These are phyloP conservation scores for Argyresthia albistria DNA, from an alignment of 2,888 invertebrate genomes.

Conservation along the genomic window DNA sequence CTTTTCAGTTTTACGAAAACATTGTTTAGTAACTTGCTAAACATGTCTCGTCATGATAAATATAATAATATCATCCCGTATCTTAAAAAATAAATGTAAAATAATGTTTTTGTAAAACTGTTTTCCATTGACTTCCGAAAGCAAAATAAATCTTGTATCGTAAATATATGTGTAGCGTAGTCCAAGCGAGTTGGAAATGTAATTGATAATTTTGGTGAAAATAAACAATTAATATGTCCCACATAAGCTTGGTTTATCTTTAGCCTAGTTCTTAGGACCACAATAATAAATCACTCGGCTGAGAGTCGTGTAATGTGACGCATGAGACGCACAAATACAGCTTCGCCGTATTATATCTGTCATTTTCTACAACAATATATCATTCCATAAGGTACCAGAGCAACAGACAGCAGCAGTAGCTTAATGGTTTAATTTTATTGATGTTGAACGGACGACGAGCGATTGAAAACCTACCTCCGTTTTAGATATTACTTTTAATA, in stretches of 20 bases:
- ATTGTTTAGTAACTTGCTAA: neutral
- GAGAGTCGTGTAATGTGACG: too few relatives aligned
- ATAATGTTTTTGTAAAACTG: neutral
- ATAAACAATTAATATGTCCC: constrained; percentile 43
- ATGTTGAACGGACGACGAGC: too few relatives aligned
- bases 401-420: too few relatives aligned
- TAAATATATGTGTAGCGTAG: neutral
- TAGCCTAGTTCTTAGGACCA: neutral
- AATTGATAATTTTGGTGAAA: constrained; percentile 34
- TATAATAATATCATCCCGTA: neutral
- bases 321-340: too few relatives aligned
- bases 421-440: too few relatives aligned
- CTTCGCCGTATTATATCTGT: too few relatives aligned
- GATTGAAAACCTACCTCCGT: too few relatives aligned
- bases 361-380: too few relatives aligned
- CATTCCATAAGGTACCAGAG: too few relatives aligned
- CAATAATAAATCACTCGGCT: too few relatives aligned
- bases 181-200: constrained; percentile 24
- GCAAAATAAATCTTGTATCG: neutral
- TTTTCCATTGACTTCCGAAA: neutral
- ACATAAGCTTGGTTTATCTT: neutral
- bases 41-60: neutral
- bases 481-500: too few relatives aligned
- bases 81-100: neutral
- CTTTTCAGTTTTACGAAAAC: neutral